A percentile compares a stretch with the other conserved stretches of the same genome.
Conservation (phyloP, 1,140 invertebrate genomes). For the Stenopsyche tienmushanensis region DNA sequence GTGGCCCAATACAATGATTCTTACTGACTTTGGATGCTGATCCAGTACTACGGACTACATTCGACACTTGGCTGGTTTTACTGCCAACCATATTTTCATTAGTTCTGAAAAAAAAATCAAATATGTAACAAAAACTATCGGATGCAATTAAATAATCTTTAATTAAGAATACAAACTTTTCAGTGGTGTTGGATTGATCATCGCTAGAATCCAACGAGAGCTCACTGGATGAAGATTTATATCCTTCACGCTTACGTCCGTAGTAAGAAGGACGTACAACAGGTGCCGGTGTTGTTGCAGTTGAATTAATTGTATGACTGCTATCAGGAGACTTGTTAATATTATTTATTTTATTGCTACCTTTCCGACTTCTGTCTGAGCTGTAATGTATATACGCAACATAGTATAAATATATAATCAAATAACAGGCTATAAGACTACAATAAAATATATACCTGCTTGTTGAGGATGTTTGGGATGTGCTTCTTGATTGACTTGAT, state of each 20-base stretch:
- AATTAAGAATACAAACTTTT: slow-evolving; percentile 43
- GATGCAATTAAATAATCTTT: not conserved
- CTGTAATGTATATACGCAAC: slow-evolving; percentile 1
- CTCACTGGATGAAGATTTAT: slow-evolving; percentile 50
- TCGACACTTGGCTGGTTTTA: slow-evolving; percentile 55
- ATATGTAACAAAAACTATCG: slow-evolving; percentile 18
- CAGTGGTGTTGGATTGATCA: slow-evolving; percentile 44
- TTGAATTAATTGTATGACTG: not conserved
- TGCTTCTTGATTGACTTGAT: slow-evolving; percentile 18
- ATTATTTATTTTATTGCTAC: slow-evolving; percentile 40
- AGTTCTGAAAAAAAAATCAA: slow-evolving; percentile 47
- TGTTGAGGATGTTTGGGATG: slow-evolving; percentile 1
- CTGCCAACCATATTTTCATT: slow-evolving; percentile 47
- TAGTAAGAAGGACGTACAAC: slow-evolving; percentile 47
- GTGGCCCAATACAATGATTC: slow-evolving; percentile 69
- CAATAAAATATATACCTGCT: not conserved
- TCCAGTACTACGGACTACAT: slow-evolving; percentile 69
- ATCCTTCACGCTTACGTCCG: slow-evolving; percentile 51
- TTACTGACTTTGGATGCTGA: slow-evolving; percentile 92
- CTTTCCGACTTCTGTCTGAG: slow-evolving; percentile 25
- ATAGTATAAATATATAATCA: not conserved
- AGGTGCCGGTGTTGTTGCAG: not conserved
- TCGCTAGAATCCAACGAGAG: slow-evolving; percentile 51
- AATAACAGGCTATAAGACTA: not conserved
- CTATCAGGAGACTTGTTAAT: slow-evolving; percentile 13